These are phyloP conservation scores for Calameuta idolon DNA, from an alignment of 2,888 invertebrate species.

Conservation along the genomic window DNA sequence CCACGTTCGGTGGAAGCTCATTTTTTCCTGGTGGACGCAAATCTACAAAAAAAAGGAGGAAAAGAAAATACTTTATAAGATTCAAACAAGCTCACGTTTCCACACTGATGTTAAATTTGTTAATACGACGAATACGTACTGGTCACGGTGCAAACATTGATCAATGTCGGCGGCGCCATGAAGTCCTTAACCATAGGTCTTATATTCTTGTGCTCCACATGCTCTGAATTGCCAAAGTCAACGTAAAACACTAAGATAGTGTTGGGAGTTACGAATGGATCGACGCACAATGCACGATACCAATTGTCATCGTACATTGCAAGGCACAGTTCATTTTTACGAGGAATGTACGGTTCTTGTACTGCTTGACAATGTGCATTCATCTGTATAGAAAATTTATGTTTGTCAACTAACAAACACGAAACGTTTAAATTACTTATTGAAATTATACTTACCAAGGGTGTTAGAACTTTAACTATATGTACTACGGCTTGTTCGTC, in stretches of 20 bases:
- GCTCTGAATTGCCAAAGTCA: slow-evolving; percentile 57
- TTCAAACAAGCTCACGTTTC: background rate
- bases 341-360: slow-evolving; percentile 54
- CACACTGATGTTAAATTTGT: background rate
- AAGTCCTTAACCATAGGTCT: slow-evolving; percentile 59
- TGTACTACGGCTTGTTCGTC: slow-evolving; percentile 46
- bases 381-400: slow-evolving; percentile 36
- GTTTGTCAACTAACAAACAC: background rate
- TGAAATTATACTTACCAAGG: background rate
- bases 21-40: slow-evolving; percentile 25
- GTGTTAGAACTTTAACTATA: slow-evolving; percentile 38
- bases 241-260: slow-evolving; percentile 51
- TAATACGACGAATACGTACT: slow-evolving; percentile 40
- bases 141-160: slow-evolving; percentile 41
- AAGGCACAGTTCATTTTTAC: slow-evolving; percentile 56
- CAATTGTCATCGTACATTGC: slow-evolving; percentile 50
- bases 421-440: background rate
- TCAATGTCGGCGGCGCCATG: slow-evolving; percentile 40
- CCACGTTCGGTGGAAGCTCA: slow-evolving; percentile 28
- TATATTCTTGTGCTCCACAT: slow-evolving; percentile 52
- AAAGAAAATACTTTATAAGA: background rate
- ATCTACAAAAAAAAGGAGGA: slow-evolving; percentile 29
- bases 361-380: slow-evolving; percentile 45
- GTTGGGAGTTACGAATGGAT: slow-evolving; percentile 29
- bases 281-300: slow-evolving; percentile 55